Evolutionary conservation across 2,113 vertebrate genomes (phyloP).

Genomic region (Potamarius usumacintae): DNA sequence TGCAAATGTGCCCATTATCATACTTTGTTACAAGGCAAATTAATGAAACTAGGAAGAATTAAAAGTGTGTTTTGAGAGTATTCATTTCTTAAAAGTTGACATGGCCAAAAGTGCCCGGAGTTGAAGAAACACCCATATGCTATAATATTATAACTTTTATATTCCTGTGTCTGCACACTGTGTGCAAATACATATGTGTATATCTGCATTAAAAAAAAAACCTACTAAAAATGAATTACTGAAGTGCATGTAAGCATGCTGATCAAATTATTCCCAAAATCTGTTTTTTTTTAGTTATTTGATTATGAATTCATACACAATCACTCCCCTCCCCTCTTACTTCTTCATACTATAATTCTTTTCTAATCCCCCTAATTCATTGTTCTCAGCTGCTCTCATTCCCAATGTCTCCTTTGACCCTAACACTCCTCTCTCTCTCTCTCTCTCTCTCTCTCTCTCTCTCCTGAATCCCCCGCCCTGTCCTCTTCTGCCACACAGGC

Average conservation of each 20-base stretch:
- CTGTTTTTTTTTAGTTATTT: neutral
- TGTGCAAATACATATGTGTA: neutral
- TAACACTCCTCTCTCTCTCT: neutral
- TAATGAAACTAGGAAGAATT: too few relatives aligned
- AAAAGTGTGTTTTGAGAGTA: too few relatives aligned
- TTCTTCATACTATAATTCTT: neutral
- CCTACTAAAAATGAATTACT: neutral
- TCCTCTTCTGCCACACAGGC: constrained; percentile 50
- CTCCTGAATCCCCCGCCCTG: constrained; percentile 46
- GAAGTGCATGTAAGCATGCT: neutral
- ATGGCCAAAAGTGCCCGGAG: too few relatives aligned
- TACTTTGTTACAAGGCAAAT: too few relatives aligned
- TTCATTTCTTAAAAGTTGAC: too few relatives aligned
- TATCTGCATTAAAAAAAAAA: neutral
- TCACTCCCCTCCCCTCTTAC: neutral
- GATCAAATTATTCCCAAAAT: neutral
- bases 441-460: neutral
- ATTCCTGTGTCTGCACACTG: neutral
- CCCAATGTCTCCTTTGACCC: neutral
- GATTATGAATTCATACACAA: neutral
- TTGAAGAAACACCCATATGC: too few relatives aligned
- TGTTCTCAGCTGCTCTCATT: constrained; percentile 15
- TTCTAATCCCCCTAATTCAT: neutral
- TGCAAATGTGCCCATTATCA: too few relatives aligned
- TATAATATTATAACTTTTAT: neutral